These are phyloP conservation scores for Chironomus riparius DNA, from an alignment of 2,888 invertebrate species.

Conservation along the genomic window DNA sequence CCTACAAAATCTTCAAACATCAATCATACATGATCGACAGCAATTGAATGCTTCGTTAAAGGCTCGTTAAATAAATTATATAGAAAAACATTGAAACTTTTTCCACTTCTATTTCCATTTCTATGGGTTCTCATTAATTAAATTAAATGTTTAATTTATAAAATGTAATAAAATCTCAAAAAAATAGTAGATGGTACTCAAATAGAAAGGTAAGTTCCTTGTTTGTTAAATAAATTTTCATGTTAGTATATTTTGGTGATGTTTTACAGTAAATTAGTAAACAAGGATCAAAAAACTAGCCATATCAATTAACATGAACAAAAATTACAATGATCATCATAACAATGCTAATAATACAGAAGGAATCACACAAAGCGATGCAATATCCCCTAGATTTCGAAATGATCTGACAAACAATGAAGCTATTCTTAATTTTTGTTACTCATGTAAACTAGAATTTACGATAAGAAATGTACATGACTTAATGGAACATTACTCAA, in stretches of 20 bases:
- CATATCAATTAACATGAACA: not conserved
- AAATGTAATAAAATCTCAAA: too few species aligned
- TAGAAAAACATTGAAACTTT: not conserved
- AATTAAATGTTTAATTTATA: too few species aligned
- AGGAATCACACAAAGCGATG: constrained; percentile 17
- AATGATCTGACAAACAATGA: not conserved
- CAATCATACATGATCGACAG: not conserved
- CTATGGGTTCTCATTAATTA: too few species aligned
- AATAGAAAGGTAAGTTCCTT: too few species aligned
- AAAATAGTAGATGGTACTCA: too few species aligned
- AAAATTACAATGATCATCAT: not conserved
- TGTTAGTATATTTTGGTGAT: not conserved
- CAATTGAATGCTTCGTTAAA: not conserved
- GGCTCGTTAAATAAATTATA: not conserved
- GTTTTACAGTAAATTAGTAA: not conserved
- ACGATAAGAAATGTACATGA: not conserved
- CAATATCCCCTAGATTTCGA: constrained; percentile 8
- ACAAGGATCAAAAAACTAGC: not conserved
- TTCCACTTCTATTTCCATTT: too few species aligned
- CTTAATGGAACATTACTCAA: constrained; percentile 19
- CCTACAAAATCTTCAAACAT: not conserved
- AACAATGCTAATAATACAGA: not conserved
- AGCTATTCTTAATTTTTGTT: constrained; percentile 6
- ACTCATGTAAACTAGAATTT: constrained; percentile 14
- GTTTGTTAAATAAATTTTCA: too few species aligned